Conservation (phyloP, 2,888 invertebrate species). For the Polymixis flavicincta region DNA sequence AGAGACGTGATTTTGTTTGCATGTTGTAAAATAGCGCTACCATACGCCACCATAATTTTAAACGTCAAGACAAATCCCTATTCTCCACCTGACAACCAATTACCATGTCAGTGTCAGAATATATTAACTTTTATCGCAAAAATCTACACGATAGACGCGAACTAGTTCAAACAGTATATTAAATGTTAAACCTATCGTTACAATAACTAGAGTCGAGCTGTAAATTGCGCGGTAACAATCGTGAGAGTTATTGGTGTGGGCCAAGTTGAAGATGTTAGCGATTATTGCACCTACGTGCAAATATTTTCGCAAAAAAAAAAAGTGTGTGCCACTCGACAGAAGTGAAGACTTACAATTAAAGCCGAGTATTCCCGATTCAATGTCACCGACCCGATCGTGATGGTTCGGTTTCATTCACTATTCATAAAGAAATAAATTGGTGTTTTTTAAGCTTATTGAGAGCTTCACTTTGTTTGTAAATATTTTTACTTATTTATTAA, state of each 20-base stretch:
- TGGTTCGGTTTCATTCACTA: too few relatives aligned
- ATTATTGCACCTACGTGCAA: accelerated
- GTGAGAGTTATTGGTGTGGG: conserved; percentile 62
- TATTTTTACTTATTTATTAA: too few relatives aligned
- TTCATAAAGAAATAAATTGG: too few relatives aligned
- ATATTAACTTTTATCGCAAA: conserved; percentile 45
- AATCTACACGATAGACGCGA: conserved; percentile 47
- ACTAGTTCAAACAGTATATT: conserved; percentile 56
- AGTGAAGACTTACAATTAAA: too few relatives aligned
- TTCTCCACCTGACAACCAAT: conserved; percentile 27
- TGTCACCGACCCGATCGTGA: background rate
- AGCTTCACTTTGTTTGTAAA: too few relatives aligned
- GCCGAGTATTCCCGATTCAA: background rate
- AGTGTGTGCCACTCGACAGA: too few relatives aligned
- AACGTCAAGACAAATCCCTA: conserved; percentile 6
- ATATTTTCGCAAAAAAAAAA: background rate
- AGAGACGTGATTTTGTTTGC: too few relatives aligned
- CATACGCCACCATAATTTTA: conserved; percentile 12
- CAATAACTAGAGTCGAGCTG: conserved; percentile 56
- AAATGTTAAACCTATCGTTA: conserved; percentile 54
- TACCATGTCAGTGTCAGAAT: conserved; percentile 49
- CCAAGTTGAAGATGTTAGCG: conserved; percentile 39
- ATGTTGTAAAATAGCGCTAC: too few relatives aligned
- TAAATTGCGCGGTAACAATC: conserved; percentile 68
- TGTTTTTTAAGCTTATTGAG: too few relatives aligned